These are phyloP conservation scores for Myotis davidii DNA, from an alignment of 2,113 vertebrate genomes.

Conservation along the genomic window DNA sequence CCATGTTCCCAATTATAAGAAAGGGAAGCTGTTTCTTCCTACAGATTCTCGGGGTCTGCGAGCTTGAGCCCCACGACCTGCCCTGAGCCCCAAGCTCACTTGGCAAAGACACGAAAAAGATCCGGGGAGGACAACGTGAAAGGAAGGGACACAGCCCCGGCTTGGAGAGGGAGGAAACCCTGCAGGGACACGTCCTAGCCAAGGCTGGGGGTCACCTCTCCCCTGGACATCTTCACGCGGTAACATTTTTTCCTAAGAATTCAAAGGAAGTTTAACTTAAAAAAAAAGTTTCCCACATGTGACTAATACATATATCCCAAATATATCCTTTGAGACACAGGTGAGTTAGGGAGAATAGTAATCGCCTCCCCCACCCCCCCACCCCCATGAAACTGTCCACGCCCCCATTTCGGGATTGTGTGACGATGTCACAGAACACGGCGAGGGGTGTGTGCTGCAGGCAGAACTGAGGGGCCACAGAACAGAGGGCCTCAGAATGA, in stretches of 20 bases:
- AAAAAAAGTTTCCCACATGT: not conserved
- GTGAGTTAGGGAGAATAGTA: rapidly evolving
- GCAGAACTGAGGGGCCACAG: not conserved
- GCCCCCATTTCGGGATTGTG: rapidly evolving
- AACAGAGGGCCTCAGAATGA: not conserved
- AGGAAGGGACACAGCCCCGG: not conserved
- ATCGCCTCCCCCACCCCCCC: rapidly evolving
- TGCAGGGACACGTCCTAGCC: rapidly evolving
- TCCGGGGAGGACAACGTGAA: not conserved
- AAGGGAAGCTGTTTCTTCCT: not conserved
- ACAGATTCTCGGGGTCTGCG: rapidly evolving
- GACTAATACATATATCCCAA: not conserved
- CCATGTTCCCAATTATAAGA: not conserved
- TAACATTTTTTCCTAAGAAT: not conserved
- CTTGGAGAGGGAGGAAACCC: rapidly evolving
- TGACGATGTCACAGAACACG: rapidly evolving
- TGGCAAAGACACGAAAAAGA: not conserved
- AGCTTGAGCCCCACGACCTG: not conserved
- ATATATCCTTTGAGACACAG: not conserved
- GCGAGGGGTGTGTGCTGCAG: rapidly evolving
- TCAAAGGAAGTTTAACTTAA: not conserved
- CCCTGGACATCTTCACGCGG: rapidly evolving
- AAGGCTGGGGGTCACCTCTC: rapidly evolving
- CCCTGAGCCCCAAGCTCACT: not conserved
- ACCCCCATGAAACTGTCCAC: rapidly evolving